A percentile compares a stretch with the other conserved stretches of the same genome.
Conservation (phyloP, 2,888 invertebrate species). For the Papilio protenor region DNA sequence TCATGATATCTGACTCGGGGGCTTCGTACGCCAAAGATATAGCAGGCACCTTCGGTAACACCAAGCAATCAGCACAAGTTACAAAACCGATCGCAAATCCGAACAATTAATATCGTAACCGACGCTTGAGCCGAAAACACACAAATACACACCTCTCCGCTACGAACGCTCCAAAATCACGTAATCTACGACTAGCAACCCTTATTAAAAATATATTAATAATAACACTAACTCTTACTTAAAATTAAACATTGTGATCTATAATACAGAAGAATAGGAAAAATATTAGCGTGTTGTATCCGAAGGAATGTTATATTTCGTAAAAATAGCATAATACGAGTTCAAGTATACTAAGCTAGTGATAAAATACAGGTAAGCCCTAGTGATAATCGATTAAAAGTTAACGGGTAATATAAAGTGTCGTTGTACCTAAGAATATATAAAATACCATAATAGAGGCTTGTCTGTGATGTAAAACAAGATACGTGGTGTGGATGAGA, state of each 20-base stretch:
- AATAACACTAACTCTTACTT: slow-evolving; percentile 59
- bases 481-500: slow-evolving; percentile 31
- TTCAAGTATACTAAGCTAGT: slow-evolving; percentile 76
- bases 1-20: slow-evolving; percentile 99
- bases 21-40: slow-evolving; percentile 99
- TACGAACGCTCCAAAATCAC: slow-evolving; percentile 43
- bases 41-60: slow-evolving; percentile 95
- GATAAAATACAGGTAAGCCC: slow-evolving; percentile 72
- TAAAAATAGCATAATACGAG: slow-evolving; percentile 61
- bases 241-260: slow-evolving; percentile 68
- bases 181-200: slow-evolving; percentile 50
- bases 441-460: slow-evolving; percentile 45
- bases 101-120: slow-evolving; percentile 57
- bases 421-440: slow-evolving; percentile 32
- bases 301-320: slow-evolving; percentile 63
- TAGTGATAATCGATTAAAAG: slow-evolving; percentile 61
- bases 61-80: slow-evolving; percentile 81
- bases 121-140: slow-evolving; percentile 55
- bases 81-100: slow-evolving; percentile 55
- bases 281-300: slow-evolving; percentile 73
- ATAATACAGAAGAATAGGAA: slow-evolving; percentile 66
- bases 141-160: slow-evolving; percentile 64
- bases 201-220: slow-evolving; percentile 52
- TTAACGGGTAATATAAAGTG: slow-evolving; percentile 27
- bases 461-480: slow-evolving; percentile 25